A percentile compares a stretch with the other conserved stretches of the same genome.
phyloP scores from a whole-genome alignment of 2,113 vertebrate genomes.

The Puntigrus tetrazona region DNA sequence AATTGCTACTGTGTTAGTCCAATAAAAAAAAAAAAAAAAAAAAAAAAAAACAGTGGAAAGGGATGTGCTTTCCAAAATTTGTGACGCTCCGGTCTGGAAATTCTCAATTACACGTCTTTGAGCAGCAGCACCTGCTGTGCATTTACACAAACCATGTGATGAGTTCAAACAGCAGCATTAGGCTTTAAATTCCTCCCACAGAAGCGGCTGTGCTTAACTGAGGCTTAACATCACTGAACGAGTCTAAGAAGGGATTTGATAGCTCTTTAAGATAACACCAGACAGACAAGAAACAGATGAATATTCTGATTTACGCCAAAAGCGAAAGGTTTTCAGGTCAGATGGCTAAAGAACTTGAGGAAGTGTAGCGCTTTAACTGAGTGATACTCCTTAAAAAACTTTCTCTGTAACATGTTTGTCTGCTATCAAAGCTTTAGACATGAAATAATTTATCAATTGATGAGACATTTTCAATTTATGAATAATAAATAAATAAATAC shows the following conservation, averaged over 20 bases:
- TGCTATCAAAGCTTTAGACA: background rate
- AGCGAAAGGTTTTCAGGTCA: background rate
- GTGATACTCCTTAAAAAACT: background rate
- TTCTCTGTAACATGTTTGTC: slow-evolving; percentile 33
- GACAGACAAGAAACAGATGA: slow-evolving; percentile 35
- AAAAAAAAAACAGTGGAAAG: background rate
- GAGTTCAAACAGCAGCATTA: slow-evolving; percentile 13
- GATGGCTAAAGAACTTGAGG: slow-evolving; percentile 12
- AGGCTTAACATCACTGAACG: slow-evolving; percentile 37
- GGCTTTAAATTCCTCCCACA: slow-evolving; percentile 32
- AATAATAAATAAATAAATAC: background rate
- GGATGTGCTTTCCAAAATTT: slow-evolving; percentile 52
- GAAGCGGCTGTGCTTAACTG: background rate
- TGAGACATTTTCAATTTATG: background rate
- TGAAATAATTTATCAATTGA: slow-evolving; percentile 22
- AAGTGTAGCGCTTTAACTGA: background rate
- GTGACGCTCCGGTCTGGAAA: slow-evolving; percentile 56
- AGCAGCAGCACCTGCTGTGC: slow-evolving; percentile 61
- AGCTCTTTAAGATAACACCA: slow-evolving; percentile 27
- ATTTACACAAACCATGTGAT: slow-evolving; percentile 39
- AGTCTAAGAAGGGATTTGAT: slow-evolving; percentile 36
- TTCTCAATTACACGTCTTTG: slow-evolving; percentile 55
- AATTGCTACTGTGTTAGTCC: background rate
- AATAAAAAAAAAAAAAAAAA: background rate
- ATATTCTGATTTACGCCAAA: background rate